phyloP scores from a whole-genome alignment of 2,113 vertebrate species.

The Tapirus terrestris region DNA sequence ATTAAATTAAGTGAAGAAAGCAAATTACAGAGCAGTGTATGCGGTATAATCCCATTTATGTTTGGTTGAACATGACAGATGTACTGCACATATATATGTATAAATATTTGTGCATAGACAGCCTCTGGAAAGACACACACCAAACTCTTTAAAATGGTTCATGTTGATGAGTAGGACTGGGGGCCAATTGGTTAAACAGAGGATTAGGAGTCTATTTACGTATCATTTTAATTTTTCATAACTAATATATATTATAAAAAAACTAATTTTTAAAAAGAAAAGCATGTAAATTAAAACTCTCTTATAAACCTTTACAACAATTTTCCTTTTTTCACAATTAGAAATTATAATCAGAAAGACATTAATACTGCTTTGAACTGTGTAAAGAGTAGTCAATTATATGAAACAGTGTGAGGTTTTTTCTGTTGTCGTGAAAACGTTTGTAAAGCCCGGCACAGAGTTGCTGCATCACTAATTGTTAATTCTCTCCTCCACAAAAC shows the following conservation, averaged over 20 bases:
- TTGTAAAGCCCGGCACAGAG: neutral
- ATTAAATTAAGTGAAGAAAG: constrained; percentile 5
- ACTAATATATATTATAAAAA: neutral
- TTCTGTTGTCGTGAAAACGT: neutral
- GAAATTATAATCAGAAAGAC: constrained; percentile 4
- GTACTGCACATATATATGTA: neutral
- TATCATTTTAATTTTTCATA: constrained; percentile 10
- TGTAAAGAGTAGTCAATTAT: neutral
- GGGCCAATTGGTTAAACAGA: neutral
- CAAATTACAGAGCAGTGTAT: neutral
- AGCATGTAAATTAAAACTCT: neutral
- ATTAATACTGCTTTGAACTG: neutral
- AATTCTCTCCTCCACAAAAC: neutral
- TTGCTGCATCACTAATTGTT: neutral
- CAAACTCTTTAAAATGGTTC: neutral
- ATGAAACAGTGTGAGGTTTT: neutral
- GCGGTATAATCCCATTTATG: neutral
- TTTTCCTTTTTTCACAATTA: neutral
- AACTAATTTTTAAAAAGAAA: neutral
- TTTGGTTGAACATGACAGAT: neutral
- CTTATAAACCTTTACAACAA: neutral
- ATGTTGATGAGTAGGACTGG: neutral
- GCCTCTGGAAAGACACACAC: neutral
- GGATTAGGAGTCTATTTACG: neutral
- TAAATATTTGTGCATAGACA: neutral